Evolutionary conservation across 2,888 invertebrate genomes (phyloP).

Genomic region (Cinara cedri): DNA sequence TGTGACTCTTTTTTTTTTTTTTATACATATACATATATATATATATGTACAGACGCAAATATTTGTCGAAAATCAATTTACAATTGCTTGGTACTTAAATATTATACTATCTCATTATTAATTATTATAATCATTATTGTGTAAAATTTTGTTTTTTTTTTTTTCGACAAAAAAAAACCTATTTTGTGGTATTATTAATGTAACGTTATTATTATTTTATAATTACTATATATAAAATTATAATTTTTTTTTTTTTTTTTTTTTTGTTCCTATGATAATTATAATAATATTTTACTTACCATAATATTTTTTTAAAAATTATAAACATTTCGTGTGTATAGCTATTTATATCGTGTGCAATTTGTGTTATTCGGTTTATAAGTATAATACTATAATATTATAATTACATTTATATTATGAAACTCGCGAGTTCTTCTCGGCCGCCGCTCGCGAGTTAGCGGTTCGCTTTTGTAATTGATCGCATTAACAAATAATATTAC

Average conservation of each 20-base stretch:
- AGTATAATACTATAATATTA: too few relatives aligned
- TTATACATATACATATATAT: too few relatives aligned
- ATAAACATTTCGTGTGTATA: slow-evolving; percentile 6
- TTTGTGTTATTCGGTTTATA: slow-evolving; percentile 30
- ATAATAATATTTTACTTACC: slow-evolving; percentile 15
- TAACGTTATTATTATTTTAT: not conserved
- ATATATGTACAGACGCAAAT: not conserved
- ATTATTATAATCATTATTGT: not conserved
- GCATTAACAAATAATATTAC: too few relatives aligned
- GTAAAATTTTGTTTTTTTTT: not conserved
- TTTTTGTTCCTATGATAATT: slow-evolving; percentile 14
- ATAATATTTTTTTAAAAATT: slow-evolving; percentile 7
- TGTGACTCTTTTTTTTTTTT: not conserved
- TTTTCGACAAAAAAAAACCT: not conserved
- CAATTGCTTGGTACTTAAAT: slow-evolving; percentile 13
- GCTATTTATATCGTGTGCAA: slow-evolving; percentile 8
- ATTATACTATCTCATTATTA: not conserved
- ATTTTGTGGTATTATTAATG: too few relatives aligned
- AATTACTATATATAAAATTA: too few relatives aligned
- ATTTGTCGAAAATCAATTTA: not conserved
- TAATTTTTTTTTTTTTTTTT: slow-evolving; percentile 17
- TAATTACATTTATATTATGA: too few relatives aligned
- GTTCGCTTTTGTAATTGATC: not conserved
- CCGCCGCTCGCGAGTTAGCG: not conserved
- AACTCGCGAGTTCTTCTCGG: too few relatives aligned